phyloP scores from a whole-genome alignment of 2,797 vertebrate genomes.

The Pristis pectinata region DNA sequence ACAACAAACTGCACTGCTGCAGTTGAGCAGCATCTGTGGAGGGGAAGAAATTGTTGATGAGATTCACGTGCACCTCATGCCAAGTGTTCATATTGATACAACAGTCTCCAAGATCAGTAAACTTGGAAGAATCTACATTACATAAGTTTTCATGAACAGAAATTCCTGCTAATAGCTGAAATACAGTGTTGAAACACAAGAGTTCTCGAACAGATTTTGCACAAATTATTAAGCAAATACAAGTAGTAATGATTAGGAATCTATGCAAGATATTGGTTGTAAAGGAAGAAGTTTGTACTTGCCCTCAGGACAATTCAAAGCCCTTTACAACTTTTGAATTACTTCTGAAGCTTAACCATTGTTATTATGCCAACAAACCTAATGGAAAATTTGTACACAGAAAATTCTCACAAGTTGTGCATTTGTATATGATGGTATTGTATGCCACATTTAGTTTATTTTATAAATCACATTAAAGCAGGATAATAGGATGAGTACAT shows the following conservation, averaged over 20 bases:
- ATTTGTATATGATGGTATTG: background rate
- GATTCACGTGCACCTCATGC: too few species aligned
- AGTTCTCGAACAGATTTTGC: background rate
- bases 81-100: background rate
- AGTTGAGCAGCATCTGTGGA: too few species aligned
- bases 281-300: background rate
- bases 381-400: background rate
- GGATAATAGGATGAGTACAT: background rate
- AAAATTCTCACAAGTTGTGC: background rate
- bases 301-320: background rate
- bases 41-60: too few species aligned
- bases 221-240: background rate
- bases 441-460: background rate
- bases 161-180: background rate
- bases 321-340: background rate
- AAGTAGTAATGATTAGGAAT: background rate
- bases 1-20: too few species aligned
- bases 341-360: background rate
- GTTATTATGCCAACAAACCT: background rate
- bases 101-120: background rate
- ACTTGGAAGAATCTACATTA: background rate
- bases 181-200: background rate
- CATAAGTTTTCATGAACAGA: background rate
- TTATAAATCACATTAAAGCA: background rate
- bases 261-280: background rate